Evolutionary conservation across 1,140 invertebrate genomes (phyloP).

Genomic region (Ruditapes philippinarum): DNA sequence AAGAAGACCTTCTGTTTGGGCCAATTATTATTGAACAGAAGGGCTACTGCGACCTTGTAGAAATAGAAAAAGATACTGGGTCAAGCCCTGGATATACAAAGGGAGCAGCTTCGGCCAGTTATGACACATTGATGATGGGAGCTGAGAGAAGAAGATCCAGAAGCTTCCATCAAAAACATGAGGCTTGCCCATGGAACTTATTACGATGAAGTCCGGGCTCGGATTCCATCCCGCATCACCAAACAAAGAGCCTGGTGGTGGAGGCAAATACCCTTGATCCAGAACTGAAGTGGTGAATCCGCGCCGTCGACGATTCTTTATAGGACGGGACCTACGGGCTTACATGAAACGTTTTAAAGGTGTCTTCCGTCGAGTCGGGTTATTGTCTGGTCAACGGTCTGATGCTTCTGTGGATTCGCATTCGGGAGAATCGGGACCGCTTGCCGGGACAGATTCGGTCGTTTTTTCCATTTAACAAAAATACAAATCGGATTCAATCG

Average conservation of each 20-base stretch:
- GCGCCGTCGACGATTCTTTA: too few species aligned
- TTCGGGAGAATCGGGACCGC: too few species aligned
- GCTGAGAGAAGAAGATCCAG: too few species aligned
- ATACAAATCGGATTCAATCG: too few species aligned
- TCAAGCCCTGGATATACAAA: conserved; percentile 29
- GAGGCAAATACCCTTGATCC: conserved; percentile 1
- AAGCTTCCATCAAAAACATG: conserved; percentile 42
- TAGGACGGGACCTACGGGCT: too few species aligned
- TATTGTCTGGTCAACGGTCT: too few species aligned
- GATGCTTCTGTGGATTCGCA: too few species aligned
- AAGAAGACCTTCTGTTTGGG: conserved; percentile 58
- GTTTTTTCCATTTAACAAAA: too few species aligned
- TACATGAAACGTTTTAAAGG: too few species aligned
- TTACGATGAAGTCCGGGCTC: conserved; percentile 24
- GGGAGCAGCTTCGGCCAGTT: conserved; percentile 15
- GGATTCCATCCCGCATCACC: conserved; percentile 42
- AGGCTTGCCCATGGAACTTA: conserved; percentile 39
- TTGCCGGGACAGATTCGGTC: too few species aligned
- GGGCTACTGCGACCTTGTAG: conserved; percentile 27
- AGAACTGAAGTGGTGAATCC: background rate
- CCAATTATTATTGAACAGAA: conserved; percentile 53
- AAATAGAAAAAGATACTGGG: conserved; percentile 53
- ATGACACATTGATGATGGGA: background rate
- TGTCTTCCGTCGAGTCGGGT: too few species aligned
- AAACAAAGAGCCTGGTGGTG: conserved; percentile 19